Evolutionary conservation across 1,140 invertebrate genomes (phyloP), one percentile per base, ranked within the genome.

Genomic region (Pentalonia nigronervosa): DNA sequence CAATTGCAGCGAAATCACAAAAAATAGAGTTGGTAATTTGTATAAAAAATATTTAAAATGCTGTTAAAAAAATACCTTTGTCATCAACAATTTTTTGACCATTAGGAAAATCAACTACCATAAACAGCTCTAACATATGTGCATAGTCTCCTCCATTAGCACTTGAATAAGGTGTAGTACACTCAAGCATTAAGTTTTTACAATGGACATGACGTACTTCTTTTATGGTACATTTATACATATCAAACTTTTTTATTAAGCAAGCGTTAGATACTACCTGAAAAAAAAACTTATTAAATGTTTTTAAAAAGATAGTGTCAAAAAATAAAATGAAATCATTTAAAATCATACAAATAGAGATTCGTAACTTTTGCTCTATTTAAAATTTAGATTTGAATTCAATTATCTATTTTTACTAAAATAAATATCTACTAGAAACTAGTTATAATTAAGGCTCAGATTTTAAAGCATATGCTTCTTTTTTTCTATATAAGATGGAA

Each of bases 91-190:
- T 21, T 9, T 6, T 47, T 60, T 90, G 41, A 21, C 48, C 45
- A 91, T 45, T 34, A 41, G 91, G 91, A 30, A 93, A 93, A 50
- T 84, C 81, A n/a, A 84, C 91, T 25, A 86, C 48, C 48, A 93
- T 84, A 56, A 86, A 93, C 9, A 93, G 8, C 25, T 93, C 91
- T n/a, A 93, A 30, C 76, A 93, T 53, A 20, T 93, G 91, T 25
- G 56, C 76, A 84, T 93, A 93, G 30, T 93, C 91, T 41, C 48
- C 81, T 17, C 81, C 48, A 45, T 67, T 60, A 23, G 36, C 36
- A 90, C 53, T 90, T 21, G 56, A 6, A 67, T 45, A 60, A 30
- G 89, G 89, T 20, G 89, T 90, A 30, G 1, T 53, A 56, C 76
- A 93, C 1, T 84, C 8, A 0, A 93, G 20, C 17, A 20, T 41